phyloP scores from a whole-genome alignment of 2,888 invertebrate species.

The Chalcosyrphus nemorum region DNA sequence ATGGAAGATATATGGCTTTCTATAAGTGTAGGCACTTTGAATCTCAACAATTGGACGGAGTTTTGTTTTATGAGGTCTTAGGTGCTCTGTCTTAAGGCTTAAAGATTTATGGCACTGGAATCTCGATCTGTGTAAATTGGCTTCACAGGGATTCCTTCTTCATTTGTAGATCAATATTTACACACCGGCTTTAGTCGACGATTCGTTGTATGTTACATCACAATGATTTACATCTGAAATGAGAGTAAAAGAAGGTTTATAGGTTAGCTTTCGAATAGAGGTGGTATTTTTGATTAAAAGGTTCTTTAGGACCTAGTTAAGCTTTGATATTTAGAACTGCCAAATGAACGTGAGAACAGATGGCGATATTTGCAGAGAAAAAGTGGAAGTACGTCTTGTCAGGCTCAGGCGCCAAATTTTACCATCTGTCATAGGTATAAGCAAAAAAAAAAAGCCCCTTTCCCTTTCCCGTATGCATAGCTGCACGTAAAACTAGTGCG shows the following conservation, averaged over 20 bases:
- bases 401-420: too few relatives aligned
- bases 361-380: too few relatives aligned
- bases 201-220: slow-evolving; percentile 63
- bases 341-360: too few relatives aligned
- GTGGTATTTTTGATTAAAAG: not conserved
- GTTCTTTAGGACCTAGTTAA: too few relatives aligned
- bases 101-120: slow-evolving; percentile 72
- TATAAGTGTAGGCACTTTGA: slow-evolving; percentile 76
- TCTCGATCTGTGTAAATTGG: slow-evolving; percentile 37
- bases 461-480: too few relatives aligned
- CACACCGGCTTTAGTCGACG: slow-evolving; percentile 52
- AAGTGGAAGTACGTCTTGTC: too few relatives aligned
- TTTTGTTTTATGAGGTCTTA: slow-evolving; percentile 74
- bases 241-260: not conserved
- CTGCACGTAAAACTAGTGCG: too few relatives aligned
- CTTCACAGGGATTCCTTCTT: slow-evolving; percentile 61
- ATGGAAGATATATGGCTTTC: slow-evolving; percentile 63
- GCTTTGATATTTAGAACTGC: too few relatives aligned
- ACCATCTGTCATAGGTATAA: too few relatives aligned
- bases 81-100: slow-evolving; percentile 69
- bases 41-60: slow-evolving; percentile 77
- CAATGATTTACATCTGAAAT: slow-evolving; percentile 58
- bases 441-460: too few relatives aligned
- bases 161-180: slow-evolving; percentile 45
- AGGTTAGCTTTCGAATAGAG: not conserved